phyloP scores from a whole-genome alignment of 2,113 vertebrate species.

The Odobenus rosmarus region DNA sequence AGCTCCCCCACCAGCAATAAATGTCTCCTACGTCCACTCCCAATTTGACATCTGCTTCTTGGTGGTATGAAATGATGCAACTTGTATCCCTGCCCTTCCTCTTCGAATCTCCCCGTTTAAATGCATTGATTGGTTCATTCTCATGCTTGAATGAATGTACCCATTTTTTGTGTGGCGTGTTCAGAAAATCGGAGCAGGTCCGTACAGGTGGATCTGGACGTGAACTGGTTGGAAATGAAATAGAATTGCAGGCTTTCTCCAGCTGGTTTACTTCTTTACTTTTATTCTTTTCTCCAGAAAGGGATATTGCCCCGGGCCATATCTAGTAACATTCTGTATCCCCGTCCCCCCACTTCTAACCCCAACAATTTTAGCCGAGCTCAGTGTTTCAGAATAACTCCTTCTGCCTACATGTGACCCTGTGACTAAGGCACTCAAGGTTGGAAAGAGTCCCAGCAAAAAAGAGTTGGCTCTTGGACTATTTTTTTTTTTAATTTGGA shows the following conservation, averaged over 20 bases:
- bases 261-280: background rate
- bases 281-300: background rate
- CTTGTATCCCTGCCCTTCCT: background rate
- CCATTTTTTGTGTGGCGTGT: background rate
- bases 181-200: background rate
- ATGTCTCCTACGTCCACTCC: background rate
- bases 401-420: background rate
- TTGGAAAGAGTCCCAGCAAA: background rate
- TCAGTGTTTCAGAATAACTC: too few relatives aligned
- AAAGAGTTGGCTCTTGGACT: background rate
- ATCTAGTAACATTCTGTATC: too few relatives aligned
- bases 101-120: background rate
- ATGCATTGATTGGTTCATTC: background rate
- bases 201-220: background rate
- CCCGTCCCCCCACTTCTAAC: fast-evolving
- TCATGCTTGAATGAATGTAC: background rate
- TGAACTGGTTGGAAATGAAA: background rate
- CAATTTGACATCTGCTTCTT: background rate
- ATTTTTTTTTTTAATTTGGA: background rate
- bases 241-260: background rate
- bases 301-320: background rate
- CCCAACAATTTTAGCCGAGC: background rate
- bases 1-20: background rate
- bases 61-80: background rate
- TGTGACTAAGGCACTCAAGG: background rate